Percentiles rank a stretch among this genome's conserved stretches.
These are phyloP conservation scores for Trichogramma dendrolimi DNA, from an alignment of 2,888 invertebrate genomes.

Conservation along the genomic window DNA sequence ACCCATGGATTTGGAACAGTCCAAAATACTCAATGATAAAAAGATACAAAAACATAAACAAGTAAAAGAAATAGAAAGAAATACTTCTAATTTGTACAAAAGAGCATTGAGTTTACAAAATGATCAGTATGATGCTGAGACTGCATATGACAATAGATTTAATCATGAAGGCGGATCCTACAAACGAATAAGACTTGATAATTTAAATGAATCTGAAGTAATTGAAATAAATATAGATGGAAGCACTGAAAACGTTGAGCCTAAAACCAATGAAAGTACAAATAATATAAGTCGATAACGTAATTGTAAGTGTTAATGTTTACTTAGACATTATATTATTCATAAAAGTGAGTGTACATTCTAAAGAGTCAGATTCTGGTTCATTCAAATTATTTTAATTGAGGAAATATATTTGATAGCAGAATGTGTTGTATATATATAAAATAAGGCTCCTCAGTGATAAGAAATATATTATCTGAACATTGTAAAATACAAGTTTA, in stretches of 20 bases:
- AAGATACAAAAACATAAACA: conserved; percentile 40
- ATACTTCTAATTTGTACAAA: conserved; percentile 45
- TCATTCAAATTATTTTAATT: too few relatives aligned
- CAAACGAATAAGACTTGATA: too few relatives aligned
- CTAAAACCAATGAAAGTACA: conserved; percentile 5
- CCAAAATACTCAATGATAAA: conserved; percentile 37
- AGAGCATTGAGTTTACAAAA: conserved; percentile 39
- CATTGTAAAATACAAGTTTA: conserved; percentile 23
- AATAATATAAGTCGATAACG: background rate
- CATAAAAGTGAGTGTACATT: too few relatives aligned
- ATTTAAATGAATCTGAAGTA: background rate
- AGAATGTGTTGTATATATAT: background rate
- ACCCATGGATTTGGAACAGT: conserved; percentile 40
- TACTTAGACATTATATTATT: too few relatives aligned
- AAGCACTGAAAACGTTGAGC: conserved; percentile 1
- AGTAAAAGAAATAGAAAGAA: conserved; percentile 42
- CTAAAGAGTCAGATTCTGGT: too few relatives aligned
- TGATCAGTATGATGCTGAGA: conserved; percentile 9
- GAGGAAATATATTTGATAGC: too few relatives aligned
- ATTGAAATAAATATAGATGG: background rate
- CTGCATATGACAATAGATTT: background rate
- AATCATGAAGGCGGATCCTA: background rate
- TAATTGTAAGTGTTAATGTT: too few relatives aligned
- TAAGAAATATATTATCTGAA: background rate
- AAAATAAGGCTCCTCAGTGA: conserved; percentile 8